Evolutionary conservation across 2,888 invertebrate species (phyloP), one percentile per base, ranked within the genome.

Genomic region (Sinhomidia bicolor): DNA sequence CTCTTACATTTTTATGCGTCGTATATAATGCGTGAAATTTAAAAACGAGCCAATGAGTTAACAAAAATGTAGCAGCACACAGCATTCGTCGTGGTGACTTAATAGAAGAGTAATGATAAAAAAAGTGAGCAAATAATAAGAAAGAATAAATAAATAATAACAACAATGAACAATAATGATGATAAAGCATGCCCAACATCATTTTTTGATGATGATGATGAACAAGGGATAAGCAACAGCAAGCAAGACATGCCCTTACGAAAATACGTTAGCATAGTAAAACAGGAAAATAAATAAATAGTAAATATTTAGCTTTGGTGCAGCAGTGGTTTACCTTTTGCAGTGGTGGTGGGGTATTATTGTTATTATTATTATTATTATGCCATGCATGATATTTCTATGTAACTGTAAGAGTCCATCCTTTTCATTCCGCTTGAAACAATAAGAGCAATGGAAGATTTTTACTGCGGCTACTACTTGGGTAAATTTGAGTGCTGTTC

Each of bases 21-120:
- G 23, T 36, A 54, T 71, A 82, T 54, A 71, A 71, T 71, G 71
- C 82, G 82, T 82, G 82, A 82, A 82, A 82, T 82, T 82, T 71
- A 20, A 20, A 17, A 62, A 26, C 14, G 14, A 17, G 17, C 4
- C 5, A 17, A 17, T n/a, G 54, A 14, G 54, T 54, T 14, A 54
- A 54, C 47, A 47, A 36, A 36, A 5, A 36, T 36, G 4, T 36
- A 36, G 41, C 47, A 12, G 47, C 54, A 54, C 6, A 47, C n/a
- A 36, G 3, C 36, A 14, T 20, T 54, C 7, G 14, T 57, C 1
- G 57, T 57, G n/a, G 57, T 57, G 57, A 57, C 57, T 47, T 14
- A 9, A 47, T 5, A 47, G 62, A 62, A 62, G 14, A 26, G 12
- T 29, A 29, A 62, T 62, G 29, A 29, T 62, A 14, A 29, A 14